Conservation (phyloP, 2,888 invertebrate species). For the Eristalinus sepulchralis region DNA sequence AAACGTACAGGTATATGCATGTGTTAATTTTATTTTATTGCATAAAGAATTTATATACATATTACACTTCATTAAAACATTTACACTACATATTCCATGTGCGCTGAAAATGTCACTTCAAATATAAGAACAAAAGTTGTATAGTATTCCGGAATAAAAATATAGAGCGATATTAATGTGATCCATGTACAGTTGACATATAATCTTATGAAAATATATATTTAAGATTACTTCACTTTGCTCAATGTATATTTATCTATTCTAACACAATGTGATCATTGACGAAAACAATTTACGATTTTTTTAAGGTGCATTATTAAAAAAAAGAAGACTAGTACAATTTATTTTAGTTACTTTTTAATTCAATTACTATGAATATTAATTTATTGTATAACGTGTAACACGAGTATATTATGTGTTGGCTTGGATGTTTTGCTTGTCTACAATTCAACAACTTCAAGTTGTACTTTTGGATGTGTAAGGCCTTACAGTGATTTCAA, state of each 20-base stretch:
- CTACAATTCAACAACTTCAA: conserved; percentile 26
- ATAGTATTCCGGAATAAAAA: conserved; percentile 8
- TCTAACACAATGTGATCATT: conserved; percentile 34
- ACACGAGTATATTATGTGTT: conserved; percentile 27
- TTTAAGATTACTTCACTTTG: conserved; percentile 5
- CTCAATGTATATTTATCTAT: background rate
- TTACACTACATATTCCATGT: conserved; percentile 34
- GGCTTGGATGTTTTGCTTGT: conserved; percentile 43
- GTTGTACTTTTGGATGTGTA: conserved; percentile 56
- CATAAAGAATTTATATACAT: conserved; percentile 64
- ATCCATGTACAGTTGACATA: conserved; percentile 24
- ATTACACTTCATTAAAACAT: conserved; percentile 62
- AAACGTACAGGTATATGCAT: background rate
- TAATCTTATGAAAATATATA: conserved; percentile 30
- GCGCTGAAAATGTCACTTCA: conserved; percentile 30
- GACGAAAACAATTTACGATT: conserved; percentile 18
- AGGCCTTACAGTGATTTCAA: conserved; percentile 49
- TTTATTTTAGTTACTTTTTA: conserved; percentile 58
- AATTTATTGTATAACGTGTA: conserved; percentile 18
- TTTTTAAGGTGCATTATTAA: conserved; percentile 26
- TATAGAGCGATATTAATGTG: conserved; percentile 25
- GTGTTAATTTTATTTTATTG: conserved; percentile 69
- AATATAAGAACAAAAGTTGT: conserved; percentile 34
- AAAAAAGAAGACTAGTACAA: conserved; percentile 61
- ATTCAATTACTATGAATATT: conserved; percentile 29